Conservation (phyloP, 2,888 invertebrate species). For the Drosophila antonietae region DNA sequence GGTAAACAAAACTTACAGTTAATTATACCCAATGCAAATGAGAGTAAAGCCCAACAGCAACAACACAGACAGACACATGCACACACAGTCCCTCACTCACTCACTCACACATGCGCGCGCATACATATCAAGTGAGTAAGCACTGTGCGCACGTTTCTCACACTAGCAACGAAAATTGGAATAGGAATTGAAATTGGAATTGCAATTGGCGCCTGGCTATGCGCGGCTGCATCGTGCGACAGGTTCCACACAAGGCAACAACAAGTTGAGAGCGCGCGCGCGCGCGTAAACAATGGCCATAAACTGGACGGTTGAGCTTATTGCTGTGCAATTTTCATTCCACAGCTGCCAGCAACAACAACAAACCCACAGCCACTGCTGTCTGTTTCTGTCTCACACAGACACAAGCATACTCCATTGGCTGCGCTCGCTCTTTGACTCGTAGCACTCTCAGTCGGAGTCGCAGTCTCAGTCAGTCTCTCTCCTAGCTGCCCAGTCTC, state of each 20-base stretch:
- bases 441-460: constrained; percentile 1
- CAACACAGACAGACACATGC: not conserved
- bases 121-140: constrained; percentile 39
- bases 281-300: constrained; percentile 63
- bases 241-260: constrained; percentile 65
- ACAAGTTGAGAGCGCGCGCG: constrained; percentile 53
- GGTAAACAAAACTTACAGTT: constrained; percentile 20
- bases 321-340: constrained; percentile 61
- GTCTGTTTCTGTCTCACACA: constrained; percentile 11
- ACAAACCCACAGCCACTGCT: constrained; percentile 4
- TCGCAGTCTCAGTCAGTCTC: constrained; percentile 37
- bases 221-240: constrained; percentile 26
- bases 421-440: constrained; percentile 20
- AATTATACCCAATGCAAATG: constrained; percentile 52
- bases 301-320: constrained; percentile 62
- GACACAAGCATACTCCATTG: constrained; percentile 23
- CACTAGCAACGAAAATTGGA: constrained; percentile 32
- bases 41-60: constrained; percentile 26
- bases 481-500: constrained; percentile 48
- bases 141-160: constrained; percentile 39
- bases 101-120: not conserved
- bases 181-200: constrained; percentile 18
- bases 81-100: not conserved
- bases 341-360: constrained; percentile 34
- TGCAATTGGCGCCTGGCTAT: constrained; percentile 46